Conservation (phyloP, 2,113 vertebrate genomes). For the Colistium nudipinnis region DNA sequence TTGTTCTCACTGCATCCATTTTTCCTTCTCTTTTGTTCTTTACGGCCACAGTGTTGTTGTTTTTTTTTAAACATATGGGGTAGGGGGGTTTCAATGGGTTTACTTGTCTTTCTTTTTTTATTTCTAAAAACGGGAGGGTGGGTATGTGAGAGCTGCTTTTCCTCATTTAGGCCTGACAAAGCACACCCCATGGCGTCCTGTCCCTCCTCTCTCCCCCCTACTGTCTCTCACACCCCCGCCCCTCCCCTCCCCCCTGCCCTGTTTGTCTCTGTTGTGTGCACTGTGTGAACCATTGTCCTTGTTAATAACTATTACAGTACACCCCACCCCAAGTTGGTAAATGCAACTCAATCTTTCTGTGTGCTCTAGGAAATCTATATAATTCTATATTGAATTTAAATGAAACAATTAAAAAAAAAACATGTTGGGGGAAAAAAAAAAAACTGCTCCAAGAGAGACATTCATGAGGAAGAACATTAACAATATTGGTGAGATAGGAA, state of each 20-base stretch:
- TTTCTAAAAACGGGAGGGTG: constrained; percentile 65
- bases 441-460: constrained; percentile 60
- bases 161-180: constrained; percentile 72
- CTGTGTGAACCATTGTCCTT: constrained; percentile 79
- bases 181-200: constrained; percentile 69
- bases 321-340: constrained; percentile 65
- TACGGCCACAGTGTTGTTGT: constrained; percentile 72
- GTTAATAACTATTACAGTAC: constrained; percentile 74
- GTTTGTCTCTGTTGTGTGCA: constrained; percentile 80
- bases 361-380: constrained; percentile 84
- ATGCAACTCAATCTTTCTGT: constrained; percentile 81
- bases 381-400: constrained; percentile 80
- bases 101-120: constrained; percentile 66
- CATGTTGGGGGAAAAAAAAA: too few species aligned
- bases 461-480: constrained; percentile 56
- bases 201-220: constrained; percentile 41
- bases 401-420: constrained; percentile 66
- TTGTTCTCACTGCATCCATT: constrained; percentile 47
- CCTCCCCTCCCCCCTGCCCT: constrained; percentile 45
- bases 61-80: constrained; percentile 57
- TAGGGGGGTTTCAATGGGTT: constrained; percentile 58
- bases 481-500: constrained; percentile 44
- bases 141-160: constrained; percentile 71
- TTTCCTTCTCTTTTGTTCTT: constrained; percentile 54
- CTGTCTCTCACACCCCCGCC: constrained; percentile 59